phyloP scores from a whole-genome alignment of 2,888 invertebrate species.

The Bombylius major region DNA sequence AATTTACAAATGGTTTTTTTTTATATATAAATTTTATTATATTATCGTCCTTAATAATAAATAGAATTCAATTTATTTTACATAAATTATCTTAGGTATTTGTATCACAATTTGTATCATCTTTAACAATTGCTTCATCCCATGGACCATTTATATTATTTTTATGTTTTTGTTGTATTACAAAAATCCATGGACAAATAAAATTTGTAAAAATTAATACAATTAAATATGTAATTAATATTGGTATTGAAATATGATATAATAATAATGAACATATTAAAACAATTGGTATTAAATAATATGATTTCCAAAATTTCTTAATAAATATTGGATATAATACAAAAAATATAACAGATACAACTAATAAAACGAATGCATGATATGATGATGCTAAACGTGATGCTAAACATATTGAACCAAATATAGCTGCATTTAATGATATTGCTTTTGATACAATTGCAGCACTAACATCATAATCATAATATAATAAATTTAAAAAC shows the following conservation, averaged over 20 bases:
- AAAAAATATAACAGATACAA: conserved; percentile 77
- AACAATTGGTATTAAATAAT: conserved; percentile 42
- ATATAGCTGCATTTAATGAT: conserved; percentile 88
- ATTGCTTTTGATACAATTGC: conserved; percentile 83
- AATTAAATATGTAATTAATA: conserved; percentile 48
- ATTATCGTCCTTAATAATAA: too few species aligned
- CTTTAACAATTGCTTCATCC: conserved; percentile 83
- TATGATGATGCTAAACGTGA: conserved; percentile 76
- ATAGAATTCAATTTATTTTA: too few species aligned
- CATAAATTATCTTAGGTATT: too few species aligned
- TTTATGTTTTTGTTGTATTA: conserved; percentile 64
- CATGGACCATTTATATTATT: conserved; percentile 94
- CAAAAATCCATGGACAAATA: conserved; percentile 63
- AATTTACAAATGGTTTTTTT: too few species aligned
- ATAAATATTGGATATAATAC: conserved; percentile 76
- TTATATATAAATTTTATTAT: too few species aligned
- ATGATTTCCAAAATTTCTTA: conserved; percentile 45
- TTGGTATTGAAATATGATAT: conserved; percentile 43
- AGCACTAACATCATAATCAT: conserved; percentile 76
- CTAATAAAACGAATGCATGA: conserved; percentile 82
- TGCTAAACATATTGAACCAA: conserved; percentile 88
- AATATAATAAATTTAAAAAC: conserved; percentile 76
- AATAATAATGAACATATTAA: conserved; percentile 41
- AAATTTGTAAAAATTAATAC: conserved; percentile 52
- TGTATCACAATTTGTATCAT: conserved; percentile 20